phyloP scores from a whole-genome alignment of 2,797 vertebrate genomes.

The Sebastes goodei region DNA sequence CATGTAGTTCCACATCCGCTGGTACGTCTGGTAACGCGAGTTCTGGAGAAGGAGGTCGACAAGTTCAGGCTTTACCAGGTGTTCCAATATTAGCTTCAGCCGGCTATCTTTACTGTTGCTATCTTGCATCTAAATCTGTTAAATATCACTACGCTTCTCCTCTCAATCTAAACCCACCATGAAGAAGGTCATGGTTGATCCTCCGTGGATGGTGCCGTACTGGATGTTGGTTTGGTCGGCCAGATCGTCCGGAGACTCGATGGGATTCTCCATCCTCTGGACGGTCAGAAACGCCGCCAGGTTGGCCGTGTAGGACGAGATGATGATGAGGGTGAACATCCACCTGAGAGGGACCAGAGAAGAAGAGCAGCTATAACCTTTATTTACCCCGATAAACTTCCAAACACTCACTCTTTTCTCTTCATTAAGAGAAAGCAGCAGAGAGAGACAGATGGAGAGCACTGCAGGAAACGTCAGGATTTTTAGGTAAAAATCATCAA shows the following conservation, averaged over 20 bases:
- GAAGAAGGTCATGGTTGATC: slow-evolving; percentile 95
- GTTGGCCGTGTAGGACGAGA: slow-evolving; percentile 98
- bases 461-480: slow-evolving; percentile 42
- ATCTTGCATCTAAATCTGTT: not conserved
- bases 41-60: slow-evolving; percentile 77
- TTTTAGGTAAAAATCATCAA: slow-evolving; percentile 55
- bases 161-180: slow-evolving; percentile 76
- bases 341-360: slow-evolving; percentile 80
- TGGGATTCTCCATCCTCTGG: slow-evolving; percentile 92
- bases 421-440: slow-evolving; percentile 11
- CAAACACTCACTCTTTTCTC: not conserved
- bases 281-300: slow-evolving; percentile 94
- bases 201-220: slow-evolving; percentile 92
- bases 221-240: slow-evolving; percentile 94
- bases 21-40: slow-evolving; percentile 92
- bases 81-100: not conserved
- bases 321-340: slow-evolving; percentile 99
- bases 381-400: slow-evolving; percentile 1
- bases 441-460: slow-evolving; percentile 47
- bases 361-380: slow-evolving; percentile 8
- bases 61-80: not conserved
- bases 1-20: slow-evolving; percentile 97
- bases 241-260: slow-evolving; percentile 90
- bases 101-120: not conserved
- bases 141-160: not conserved